Evolutionary conservation across 35 echinoderm and acorn worm genomes (phyloP).

Genomic region (Ptychodera flava): DNA sequence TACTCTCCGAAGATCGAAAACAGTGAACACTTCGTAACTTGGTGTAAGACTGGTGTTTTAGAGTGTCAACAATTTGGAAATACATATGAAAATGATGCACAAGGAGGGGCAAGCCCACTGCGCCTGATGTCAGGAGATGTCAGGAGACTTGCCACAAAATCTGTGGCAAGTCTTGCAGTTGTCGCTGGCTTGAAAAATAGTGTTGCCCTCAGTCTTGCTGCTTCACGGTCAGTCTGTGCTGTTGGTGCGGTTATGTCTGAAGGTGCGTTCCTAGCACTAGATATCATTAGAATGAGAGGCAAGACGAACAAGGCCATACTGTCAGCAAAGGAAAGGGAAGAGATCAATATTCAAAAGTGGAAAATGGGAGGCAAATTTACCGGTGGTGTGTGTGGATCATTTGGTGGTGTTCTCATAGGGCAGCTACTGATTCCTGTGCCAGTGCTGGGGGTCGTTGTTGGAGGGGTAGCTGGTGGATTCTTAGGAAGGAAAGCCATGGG

Average conservation of each 20-base stretch:
- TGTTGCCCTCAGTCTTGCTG: too few relatives aligned
- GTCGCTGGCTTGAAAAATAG: too few relatives aligned
- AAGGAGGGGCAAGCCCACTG: too few relatives aligned
- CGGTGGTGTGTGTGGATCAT: neutral
- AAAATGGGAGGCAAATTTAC: neutral
- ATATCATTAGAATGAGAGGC: neutral
- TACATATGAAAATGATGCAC: neutral
- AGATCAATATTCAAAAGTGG: neutral
- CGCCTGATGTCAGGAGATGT: too few relatives aligned
- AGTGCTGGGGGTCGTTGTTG: neutral
- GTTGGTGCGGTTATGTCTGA: neutral
- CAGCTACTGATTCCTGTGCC: neutral
- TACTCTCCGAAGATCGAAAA: neutral
- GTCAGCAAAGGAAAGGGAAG: neutral
- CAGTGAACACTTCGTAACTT: neutral
- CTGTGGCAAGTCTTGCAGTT: too few relatives aligned
- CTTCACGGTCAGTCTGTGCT: too few relatives aligned
- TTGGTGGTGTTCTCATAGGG: neutral
- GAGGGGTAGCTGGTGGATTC: neutral
- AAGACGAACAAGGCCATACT: neutral
- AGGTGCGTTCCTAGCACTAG: neutral
- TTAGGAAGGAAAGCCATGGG: neutral
- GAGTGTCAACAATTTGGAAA: neutral
- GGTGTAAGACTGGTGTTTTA: neutral
- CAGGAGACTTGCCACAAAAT: too few relatives aligned